These are phyloP conservation scores for Cyrtorhinus lividipennis DNA, from an alignment of 1,140 invertebrate genomes.

Conservation along the genomic window DNA sequence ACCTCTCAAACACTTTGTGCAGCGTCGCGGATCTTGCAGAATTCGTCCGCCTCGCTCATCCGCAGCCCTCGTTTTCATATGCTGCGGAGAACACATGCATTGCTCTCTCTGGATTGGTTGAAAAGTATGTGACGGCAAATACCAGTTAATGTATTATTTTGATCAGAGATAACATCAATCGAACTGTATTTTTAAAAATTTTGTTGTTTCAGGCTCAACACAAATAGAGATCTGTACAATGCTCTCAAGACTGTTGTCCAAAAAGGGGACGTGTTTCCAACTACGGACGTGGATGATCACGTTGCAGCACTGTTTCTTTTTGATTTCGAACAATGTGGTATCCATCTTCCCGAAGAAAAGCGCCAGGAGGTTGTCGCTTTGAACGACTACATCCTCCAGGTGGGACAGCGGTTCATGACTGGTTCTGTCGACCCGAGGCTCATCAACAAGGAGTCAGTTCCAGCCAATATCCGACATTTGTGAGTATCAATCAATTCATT, in stretches of 20 bases:
- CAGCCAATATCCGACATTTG: constrained; percentile 55
- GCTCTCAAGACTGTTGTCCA: constrained; percentile 51
- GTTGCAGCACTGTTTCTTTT: constrained; percentile 80
- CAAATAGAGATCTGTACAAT: constrained; percentile 67
- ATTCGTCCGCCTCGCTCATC: constrained; percentile 84
- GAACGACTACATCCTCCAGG: constrained; percentile 63
- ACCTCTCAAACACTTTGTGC: constrained; percentile 83
- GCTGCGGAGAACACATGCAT: constrained; percentile 80
- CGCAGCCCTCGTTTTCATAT: constrained; percentile 49
- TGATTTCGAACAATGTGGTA: constrained; percentile 94
- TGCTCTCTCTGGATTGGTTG: constrained; percentile 74
- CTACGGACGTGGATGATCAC: constrained; percentile 62
- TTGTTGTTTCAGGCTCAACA: constrained; percentile 72
- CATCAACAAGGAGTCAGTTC: constrained; percentile 47
- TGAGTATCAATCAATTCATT: constrained; percentile 43
- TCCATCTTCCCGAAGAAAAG: constrained; percentile 70
- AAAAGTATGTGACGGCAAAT: too few species aligned
- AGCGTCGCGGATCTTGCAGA: constrained; percentile 92
- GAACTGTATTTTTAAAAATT: too few species aligned
- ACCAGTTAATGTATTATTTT: too few species aligned
- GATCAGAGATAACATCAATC: too few species aligned
- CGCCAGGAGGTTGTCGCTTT: constrained; percentile 63
- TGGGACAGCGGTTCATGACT: constrained; percentile 75
- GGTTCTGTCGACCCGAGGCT: constrained; percentile 49
- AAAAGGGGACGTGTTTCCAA: constrained; percentile 51